These are phyloP conservation scores for Eristalis arbustorum DNA, from an alignment of 2,888 invertebrate species.

Conservation along the genomic window DNA sequence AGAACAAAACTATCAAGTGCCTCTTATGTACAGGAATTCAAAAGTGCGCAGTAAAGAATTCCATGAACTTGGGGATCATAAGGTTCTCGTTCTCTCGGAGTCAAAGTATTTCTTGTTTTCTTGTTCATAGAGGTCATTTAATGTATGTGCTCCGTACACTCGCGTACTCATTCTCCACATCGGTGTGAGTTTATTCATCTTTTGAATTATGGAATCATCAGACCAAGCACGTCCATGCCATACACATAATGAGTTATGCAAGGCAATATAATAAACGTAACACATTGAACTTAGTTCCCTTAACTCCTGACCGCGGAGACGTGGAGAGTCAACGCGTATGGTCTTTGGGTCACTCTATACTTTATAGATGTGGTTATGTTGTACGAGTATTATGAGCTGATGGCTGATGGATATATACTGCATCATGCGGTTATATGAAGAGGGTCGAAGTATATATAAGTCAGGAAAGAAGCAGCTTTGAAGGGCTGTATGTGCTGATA, in stretches of 20 bases:
- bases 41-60: not conserved
- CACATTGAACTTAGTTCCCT: slow-evolving; percentile 35
- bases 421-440: not conserved
- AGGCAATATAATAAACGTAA: slow-evolving; percentile 35
- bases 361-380: no score
- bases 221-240: slow-evolving; percentile 40
- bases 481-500: no score
- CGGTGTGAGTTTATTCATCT: not conserved
- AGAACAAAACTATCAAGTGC: not conserved
- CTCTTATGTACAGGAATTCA: not conserved
- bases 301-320: slow-evolving; percentile 13
- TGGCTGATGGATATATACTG: not conserved
- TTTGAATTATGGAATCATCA: slow-evolving; percentile 26
- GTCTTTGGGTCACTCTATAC: not conserved
- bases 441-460: not conserved
- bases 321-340: slow-evolving; percentile 2
- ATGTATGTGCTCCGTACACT: slow-evolving; percentile 15
- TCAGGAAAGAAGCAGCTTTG: no score
- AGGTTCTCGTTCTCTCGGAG: slow-evolving; percentile 15
- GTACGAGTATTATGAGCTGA: slow-evolving; percentile 1
- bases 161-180: not conserved
- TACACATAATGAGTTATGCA: slow-evolving; percentile 53
- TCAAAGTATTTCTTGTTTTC: slow-evolving; percentile 13
- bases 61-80: slow-evolving; percentile 28
- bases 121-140: slow-evolving; percentile 23